Evolutionary conservation across 2,888 invertebrate genomes (phyloP), one percentile per base, ranked within the genome.

Genomic region (Agonopterix heracliana): DNA sequence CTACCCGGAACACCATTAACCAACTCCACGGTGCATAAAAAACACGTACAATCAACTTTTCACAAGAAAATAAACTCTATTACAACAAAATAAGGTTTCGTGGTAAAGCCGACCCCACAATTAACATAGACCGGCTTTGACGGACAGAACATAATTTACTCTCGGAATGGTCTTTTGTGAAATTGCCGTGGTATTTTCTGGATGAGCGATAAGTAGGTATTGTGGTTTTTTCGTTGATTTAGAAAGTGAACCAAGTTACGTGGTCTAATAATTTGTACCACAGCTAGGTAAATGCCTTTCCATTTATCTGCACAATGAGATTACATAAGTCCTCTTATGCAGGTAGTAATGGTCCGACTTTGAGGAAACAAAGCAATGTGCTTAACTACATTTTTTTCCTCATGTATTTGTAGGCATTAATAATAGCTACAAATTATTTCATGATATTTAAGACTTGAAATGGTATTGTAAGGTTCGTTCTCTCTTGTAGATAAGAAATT

Each of bases 1-100:
- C 74, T 80, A 78, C 78, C 79, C 83, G 80, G 82, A 85, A 85
- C 81, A 75, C 76, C 74, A 83, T 85, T 85, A 83, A 79, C 65
- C 69, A 68, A 73, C 73, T 77, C 75, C 69, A 69, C 74, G 73
- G 69, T 71, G 71, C 80, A 79, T 80, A 81, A 81, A 68, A 80
- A 75, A 58, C 67, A 58, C 57, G 68, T 70, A 71, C 69, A 74
- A n/a, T 3, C 69, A 74, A 26, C 26, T 26, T 26, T 26, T 26
- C 26, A 26, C 26, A 7, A 5, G 26, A 26, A 26, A 26, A 26
- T 26, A 26, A 26, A 26, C 26, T 26, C 26, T 26, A 26, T 26
- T 26, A 26, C 26, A 26, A 26, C 26, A 26, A 26, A 26, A 26
- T 26, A 26, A 26, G 26, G 26, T 1, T 26, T 26, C 26, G 26